A percentile compares a stretch with the other conserved stretches of the same genome.
Evolutionary conservation across 2,113 vertebrate genomes (phyloP).

Genomic region (Pampusana beccarii): DNA sequence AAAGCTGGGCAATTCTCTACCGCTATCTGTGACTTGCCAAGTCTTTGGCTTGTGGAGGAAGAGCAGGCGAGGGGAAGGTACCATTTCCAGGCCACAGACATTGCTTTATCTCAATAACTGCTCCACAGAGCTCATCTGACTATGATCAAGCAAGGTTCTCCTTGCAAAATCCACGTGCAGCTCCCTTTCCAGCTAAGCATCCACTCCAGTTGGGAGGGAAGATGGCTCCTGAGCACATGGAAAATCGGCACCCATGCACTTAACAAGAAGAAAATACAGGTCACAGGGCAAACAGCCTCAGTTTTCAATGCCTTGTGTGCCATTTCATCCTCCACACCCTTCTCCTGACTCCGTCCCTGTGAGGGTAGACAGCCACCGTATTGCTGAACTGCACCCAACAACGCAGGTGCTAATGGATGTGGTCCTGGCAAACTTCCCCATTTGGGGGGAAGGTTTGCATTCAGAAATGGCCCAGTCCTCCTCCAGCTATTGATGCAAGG

Average conservation of each 20-base stretch:
- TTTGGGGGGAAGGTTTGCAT: not conserved
- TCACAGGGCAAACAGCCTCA: not conserved
- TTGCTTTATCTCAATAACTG: not conserved
- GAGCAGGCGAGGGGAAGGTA: not conserved
- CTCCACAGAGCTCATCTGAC: not conserved
- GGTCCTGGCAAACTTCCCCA: not conserved
- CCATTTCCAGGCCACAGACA: not conserved
- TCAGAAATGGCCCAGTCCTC: not conserved
- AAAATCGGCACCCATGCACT: not conserved
- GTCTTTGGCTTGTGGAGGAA: not conserved
- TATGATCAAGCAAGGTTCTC: not conserved
- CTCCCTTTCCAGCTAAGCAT: not conserved
- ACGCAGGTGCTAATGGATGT: not conserved
- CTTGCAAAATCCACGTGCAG: not conserved
- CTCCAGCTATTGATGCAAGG: not conserved
- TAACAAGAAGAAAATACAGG: not conserved
- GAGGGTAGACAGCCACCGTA: not conserved
- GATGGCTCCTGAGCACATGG: accelerated
- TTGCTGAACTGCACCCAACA: not conserved
- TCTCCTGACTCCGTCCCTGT: not conserved
- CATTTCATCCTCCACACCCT: not conserved
- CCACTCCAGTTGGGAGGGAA: not conserved
- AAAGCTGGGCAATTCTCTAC: not conserved
- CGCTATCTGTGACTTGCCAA: not conserved
- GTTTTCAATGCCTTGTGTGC: not conserved